phyloP scores from a whole-genome alignment of 2,113 vertebrate genomes.

The Heterochromis multidens region DNA sequence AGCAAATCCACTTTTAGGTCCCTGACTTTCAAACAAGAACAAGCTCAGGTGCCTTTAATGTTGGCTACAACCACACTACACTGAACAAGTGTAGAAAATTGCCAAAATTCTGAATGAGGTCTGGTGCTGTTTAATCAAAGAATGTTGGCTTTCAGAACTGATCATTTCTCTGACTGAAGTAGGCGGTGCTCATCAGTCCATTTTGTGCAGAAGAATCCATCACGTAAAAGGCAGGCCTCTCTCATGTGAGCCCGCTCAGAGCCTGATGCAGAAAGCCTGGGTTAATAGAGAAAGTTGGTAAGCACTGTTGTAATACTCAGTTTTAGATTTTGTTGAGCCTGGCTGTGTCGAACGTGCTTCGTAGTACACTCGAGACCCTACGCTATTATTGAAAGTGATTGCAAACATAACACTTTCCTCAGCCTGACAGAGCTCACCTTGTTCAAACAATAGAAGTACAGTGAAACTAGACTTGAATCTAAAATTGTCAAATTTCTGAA shows the following conservation, averaged over 20 bases:
- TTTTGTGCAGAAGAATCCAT: neutral
- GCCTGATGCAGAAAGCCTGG: neutral
- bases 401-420: too few species aligned
- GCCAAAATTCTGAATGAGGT: neutral
- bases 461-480: neutral
- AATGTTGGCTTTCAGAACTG: neutral
- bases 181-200: neutral
- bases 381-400: too few species aligned
- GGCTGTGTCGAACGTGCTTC: rapidly evolving
- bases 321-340: neutral
- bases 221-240: neutral
- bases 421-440: too few species aligned
- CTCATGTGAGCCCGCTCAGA: neutral
- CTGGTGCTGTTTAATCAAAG: neutral
- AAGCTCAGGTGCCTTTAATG: neutral
- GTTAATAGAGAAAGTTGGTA: too few species aligned
- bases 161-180: neutral
- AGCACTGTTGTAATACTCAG: neutral
- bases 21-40: neutral
- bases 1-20: neutral
- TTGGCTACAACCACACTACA: neutral
- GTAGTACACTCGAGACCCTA: neutral
- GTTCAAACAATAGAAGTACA: too few species aligned
- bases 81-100: neutral
- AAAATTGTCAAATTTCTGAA: neutral